Conservation (phyloP, 2,113 vertebrate genomes). For the Hippopotamus amphibius region DNA sequence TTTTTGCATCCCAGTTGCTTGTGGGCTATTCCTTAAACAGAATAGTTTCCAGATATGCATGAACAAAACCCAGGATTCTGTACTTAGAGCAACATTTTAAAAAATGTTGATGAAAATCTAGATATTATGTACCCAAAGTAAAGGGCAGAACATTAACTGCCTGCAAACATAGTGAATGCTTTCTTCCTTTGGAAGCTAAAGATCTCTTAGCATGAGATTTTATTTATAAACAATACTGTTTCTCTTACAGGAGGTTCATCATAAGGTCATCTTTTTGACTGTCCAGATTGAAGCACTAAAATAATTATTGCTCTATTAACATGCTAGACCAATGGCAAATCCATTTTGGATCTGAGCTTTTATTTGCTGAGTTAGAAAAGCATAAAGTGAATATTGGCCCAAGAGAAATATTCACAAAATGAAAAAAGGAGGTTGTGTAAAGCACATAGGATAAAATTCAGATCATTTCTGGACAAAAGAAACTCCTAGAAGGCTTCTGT, state of each 20-base stretch:
- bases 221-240: conserved; percentile 73
- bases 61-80: conserved; percentile 77
- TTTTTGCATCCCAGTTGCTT: conserved; percentile 45
- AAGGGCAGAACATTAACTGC: conserved; percentile 61
- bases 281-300: conserved; percentile 68
- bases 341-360: conserved; percentile 46
- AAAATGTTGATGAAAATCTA: conserved; percentile 75
- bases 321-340: conserved; percentile 18
- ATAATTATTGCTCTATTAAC: conserved; percentile 74
- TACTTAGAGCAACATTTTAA: conserved; percentile 67
- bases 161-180: conserved; percentile 33
- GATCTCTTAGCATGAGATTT: conserved; percentile 54
- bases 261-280: conserved; percentile 63
- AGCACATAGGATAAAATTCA: background rate
- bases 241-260: conserved; percentile 74
- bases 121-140: conserved; percentile 71
- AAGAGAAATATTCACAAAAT: conserved; percentile 49
- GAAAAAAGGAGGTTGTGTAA: conserved; percentile 16
- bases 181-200: conserved; percentile 61
- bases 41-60: conserved; percentile 76
- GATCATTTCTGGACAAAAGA: background rate
- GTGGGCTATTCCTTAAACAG: conserved; percentile 54
- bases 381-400: conserved; percentile 36
- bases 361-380: conserved; percentile 54
- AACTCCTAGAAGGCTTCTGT: background rate